phyloP scores from a whole-genome alignment of 2,888 invertebrate genomes.

The Allophyes oxyacanthae region DNA sequence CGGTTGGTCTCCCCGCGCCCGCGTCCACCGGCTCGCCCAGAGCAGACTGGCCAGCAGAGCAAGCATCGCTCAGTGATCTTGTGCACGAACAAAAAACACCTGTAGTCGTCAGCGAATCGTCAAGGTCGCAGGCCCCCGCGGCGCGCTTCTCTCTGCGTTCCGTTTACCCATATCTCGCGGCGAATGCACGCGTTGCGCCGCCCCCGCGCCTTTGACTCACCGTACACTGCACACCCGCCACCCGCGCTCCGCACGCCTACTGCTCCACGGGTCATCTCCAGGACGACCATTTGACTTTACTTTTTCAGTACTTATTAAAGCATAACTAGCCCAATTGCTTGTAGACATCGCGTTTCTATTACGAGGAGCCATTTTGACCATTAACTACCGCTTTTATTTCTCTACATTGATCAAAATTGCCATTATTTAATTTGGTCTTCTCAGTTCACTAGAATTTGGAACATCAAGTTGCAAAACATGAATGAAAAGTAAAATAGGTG shows the following conservation, averaged over 20 bases:
- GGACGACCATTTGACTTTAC: constrained; percentile 70
- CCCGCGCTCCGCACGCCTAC: constrained; percentile 59
- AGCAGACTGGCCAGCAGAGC: constrained; percentile 66
- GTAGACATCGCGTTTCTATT: constrained; percentile 3
- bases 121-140: constrained; percentile 86
- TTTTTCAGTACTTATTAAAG: constrained; percentile 39
- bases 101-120: constrained; percentile 86
- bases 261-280: constrained; percentile 73
- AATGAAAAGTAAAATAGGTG: constrained; percentile 77
- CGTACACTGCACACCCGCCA: constrained; percentile 59
- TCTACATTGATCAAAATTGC: not conserved
- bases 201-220: constrained; percentile 82
- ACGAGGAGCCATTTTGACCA: constrained; percentile 4
- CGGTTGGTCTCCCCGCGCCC: constrained; percentile 73
- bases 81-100: constrained; percentile 87
- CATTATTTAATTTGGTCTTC: not conserved
- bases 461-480: constrained; percentile 2
- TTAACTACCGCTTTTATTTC: constrained; percentile 1
- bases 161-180: constrained; percentile 88
- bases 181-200: constrained; percentile 80
- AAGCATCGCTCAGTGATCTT: constrained; percentile 74
- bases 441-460: no score
- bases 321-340: constrained; percentile 9
- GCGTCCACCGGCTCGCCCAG: constrained; percentile 59
- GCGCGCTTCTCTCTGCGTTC: constrained; percentile 82